Evolutionary conservation across 2,888 invertebrate genomes (phyloP), one percentile per base, ranked within the genome.

Genomic region (Notodonta ziczac): DNA sequence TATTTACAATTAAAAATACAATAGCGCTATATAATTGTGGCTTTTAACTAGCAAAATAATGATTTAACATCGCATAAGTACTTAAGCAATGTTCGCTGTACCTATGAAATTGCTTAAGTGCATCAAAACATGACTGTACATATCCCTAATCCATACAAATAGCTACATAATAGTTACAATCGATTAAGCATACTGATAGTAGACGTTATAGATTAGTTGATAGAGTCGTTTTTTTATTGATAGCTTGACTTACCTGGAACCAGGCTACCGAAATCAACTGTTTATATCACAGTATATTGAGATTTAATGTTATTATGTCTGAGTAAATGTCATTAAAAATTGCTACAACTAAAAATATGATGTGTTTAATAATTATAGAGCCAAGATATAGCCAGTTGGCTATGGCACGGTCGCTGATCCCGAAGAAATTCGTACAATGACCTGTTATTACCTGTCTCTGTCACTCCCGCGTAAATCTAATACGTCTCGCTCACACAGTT

Each of bases 201-300:
- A 66, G 59, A 57, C 52, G 13, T 39, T 67, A 70, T 55, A 56
- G 24, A 24, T 24, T 24, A 24, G 24, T 24, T 24, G 24, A 24
- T 24, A 24, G 24, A 24, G 24, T 24, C 24, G 24, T 24, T 24
- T 24, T 24, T 24, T 24, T 24, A 24, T 24, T 24, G 24, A 24
- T 24, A 24, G 24, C 24, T 24, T 24, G 24, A 24, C 24, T 24
- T 24, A 24, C 24, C 24, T 24, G 35, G 6, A 5, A 35, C 0
- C 35, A 35, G 10, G 42, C 42, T 66, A 75, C 65, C 70, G 69
- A 70, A 74, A 63, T 63, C 63, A 77, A 72, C 67, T 72, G 75
- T 68, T 80, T 57, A 73, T 85, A 87, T 86, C 86, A 86, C 86
- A 86, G 85, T 74, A 76, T 24, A 70, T 73, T 70, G 73, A 82